These are phyloP conservation scores for Oncorhynchus nerka DNA, from an alignment of 2,113 vertebrate species.

Conservation along the genomic window DNA sequence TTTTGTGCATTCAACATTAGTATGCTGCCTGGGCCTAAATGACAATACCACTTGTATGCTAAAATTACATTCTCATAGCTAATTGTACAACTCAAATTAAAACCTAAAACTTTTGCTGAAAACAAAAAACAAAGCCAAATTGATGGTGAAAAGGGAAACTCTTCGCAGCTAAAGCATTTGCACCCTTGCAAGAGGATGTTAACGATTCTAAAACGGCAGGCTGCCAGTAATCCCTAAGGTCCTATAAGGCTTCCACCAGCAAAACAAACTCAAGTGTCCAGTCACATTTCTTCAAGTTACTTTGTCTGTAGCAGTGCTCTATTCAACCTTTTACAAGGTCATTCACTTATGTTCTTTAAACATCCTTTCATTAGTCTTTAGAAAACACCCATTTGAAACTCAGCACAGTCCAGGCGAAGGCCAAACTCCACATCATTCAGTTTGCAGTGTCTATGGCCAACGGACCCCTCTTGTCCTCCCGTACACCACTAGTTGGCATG, in stretches of 20 bases:
- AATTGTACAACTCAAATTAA: slow-evolving; percentile 66
- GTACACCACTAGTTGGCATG: slow-evolving; percentile 13
- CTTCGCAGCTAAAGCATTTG: slow-evolving; percentile 58
- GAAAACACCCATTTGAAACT: slow-evolving; percentile 49
- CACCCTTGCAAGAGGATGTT: slow-evolving; percentile 58
- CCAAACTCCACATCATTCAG: slow-evolving; percentile 18
- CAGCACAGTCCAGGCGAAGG: slow-evolving; percentile 44
- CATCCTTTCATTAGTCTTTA: slow-evolving; percentile 38
- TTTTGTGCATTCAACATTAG: slow-evolving; percentile 81
- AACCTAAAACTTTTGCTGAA: slow-evolving; percentile 62
- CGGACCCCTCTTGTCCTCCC: slow-evolving; percentile 25
- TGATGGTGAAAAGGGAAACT: slow-evolving; percentile 66
- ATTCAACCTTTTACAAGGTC: slow-evolving; percentile 52
- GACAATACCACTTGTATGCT: slow-evolving; percentile 69
- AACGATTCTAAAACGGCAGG: slow-evolving; percentile 45
- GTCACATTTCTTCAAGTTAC: slow-evolving; percentile 72
- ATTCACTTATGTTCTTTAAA: slow-evolving; percentile 51
- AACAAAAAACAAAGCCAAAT: slow-evolving; percentile 34
- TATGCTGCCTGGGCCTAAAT: slow-evolving; percentile 74
- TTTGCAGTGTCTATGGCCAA: slow-evolving; percentile 18
- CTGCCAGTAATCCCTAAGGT: slow-evolving; percentile 60
- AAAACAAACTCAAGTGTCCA: slow-evolving; percentile 48
- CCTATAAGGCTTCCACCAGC: slow-evolving; percentile 57
- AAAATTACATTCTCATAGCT: slow-evolving; percentile 73
- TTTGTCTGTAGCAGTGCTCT: slow-evolving; percentile 72